A percentile compares a stretch with the other conserved stretches of the same genome.
Evolutionary conservation across 1,140 invertebrate species (phyloP).

Genomic region (Uloborus diversus): DNA sequence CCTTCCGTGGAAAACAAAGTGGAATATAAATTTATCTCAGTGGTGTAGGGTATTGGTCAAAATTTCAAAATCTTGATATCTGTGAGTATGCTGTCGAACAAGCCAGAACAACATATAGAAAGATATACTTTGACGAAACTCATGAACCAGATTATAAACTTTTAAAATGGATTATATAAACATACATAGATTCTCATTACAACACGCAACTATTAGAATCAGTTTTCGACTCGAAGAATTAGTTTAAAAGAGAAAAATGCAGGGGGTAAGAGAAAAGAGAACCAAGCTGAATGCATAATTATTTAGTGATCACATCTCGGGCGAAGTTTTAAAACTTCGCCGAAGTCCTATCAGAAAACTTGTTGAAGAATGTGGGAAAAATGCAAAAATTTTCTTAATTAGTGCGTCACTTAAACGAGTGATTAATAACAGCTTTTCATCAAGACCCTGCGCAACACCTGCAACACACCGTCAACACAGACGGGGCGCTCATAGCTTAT

Average conservation of each 20-base stretch:
- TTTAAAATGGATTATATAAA: not conserved
- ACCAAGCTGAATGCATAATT: no score
- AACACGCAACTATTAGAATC: not conserved
- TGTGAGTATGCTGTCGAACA: no score
- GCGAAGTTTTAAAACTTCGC: not conserved
- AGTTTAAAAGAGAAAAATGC: not conserved
- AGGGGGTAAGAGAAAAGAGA: not conserved
- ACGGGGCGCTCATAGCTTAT: no score
- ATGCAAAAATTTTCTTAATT: not conserved
- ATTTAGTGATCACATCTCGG: not conserved
- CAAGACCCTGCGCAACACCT: not conserved
- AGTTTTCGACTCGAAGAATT: not conserved
- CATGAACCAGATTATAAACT: not conserved
- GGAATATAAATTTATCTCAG: no score
- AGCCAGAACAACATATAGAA: not conserved
- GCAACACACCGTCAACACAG: not conserved
- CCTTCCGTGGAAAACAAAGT: no score
- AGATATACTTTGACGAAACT: not conserved
- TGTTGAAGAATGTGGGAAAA: not conserved
- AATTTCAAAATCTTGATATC: no score
- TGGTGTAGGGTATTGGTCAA: no score
- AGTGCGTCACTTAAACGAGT: not conserved
- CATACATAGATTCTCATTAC: not conserved
- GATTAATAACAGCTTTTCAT: not conserved
- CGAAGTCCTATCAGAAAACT: not conserved